These are phyloP conservation scores for Entomobrya proxima DNA, from an alignment of 2,888 invertebrate species.

Conservation along the genomic window DNA sequence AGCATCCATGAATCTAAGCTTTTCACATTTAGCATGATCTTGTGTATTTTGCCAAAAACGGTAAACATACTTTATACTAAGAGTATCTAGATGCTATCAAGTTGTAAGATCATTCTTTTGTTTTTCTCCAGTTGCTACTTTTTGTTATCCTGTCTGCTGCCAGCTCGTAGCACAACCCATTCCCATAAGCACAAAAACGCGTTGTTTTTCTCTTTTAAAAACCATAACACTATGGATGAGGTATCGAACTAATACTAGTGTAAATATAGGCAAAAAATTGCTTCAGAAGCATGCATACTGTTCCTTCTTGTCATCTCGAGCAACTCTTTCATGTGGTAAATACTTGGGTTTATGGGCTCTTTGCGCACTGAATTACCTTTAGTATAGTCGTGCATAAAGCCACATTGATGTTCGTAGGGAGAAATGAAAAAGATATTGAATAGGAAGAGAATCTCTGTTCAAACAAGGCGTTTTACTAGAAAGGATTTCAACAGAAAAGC, in stretches of 20 bases:
- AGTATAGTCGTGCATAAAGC: background rate
- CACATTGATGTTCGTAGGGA: background rate
- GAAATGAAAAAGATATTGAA: background rate
- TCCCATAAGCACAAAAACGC: no score
- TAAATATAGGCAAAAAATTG: no score
- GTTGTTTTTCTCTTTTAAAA: background rate
- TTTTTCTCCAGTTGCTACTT: conserved; percentile 48
- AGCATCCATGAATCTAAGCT: conserved; percentile 23
- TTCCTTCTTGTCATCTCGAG: conserved; percentile 44
- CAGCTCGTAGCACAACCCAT: background rate
- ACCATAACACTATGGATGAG: no score
- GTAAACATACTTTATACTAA: background rate
- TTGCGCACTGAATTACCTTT: conserved; percentile 31
- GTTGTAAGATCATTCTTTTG: conserved; percentile 52
- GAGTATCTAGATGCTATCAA: background rate
- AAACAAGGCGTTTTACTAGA: no score
- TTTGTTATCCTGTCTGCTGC: background rate
- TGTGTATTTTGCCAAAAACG: conserved; percentile 32
- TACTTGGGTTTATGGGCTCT: conserved; percentile 30
- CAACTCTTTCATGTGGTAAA: conserved; percentile 62
- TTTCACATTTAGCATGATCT: conserved; percentile 23
- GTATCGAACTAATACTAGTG: no score
- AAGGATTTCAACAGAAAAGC: no score
- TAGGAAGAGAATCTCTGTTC: background rate
- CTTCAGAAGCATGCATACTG: conserved; percentile 1